These are phyloP conservation scores for Rhynchotus rufescens DNA, from an alignment of 2,797 vertebrate genomes.

Conservation along the genomic window DNA sequence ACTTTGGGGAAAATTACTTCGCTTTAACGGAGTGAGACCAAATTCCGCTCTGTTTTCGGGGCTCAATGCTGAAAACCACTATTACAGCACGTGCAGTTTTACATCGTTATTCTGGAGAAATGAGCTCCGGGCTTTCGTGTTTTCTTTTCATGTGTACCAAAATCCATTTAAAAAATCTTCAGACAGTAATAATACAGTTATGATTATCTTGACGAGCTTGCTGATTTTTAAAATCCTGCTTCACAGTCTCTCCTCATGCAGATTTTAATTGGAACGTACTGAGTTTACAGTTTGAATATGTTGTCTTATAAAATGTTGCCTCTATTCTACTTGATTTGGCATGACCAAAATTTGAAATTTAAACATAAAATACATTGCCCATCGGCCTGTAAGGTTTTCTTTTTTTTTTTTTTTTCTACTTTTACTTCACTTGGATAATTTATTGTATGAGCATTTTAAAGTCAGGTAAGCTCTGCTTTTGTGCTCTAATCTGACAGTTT, in stretches of 20 bases:
- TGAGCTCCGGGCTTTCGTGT: not conserved
- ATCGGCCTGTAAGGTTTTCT: not conserved
- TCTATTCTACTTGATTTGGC: slow-evolving; percentile 12
- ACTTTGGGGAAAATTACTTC: accelerated
- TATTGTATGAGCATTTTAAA: slow-evolving; percentile 37
- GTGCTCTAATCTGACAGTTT: slow-evolving; percentile 55
- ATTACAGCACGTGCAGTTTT: not conserved
- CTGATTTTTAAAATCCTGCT: not conserved
- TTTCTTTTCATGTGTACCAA: not conserved
- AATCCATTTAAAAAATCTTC: not conserved
- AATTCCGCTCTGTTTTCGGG: not conserved
- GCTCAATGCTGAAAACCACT: not conserved
- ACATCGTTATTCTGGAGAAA: not conserved
- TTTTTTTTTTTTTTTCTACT: not conserved
- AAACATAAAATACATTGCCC: not conserved
- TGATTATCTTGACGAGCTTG: not conserved
- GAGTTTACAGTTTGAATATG: slow-evolving; percentile 6
- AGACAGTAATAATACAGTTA: not conserved
- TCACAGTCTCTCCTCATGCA: not conserved
- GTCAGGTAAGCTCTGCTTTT: slow-evolving; percentile 44
- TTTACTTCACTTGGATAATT: slow-evolving; percentile 15
- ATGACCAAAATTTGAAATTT: not conserved
- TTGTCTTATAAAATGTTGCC: not conserved
- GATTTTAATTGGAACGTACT: not conserved
- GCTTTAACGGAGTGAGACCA: accelerated